These are phyloP conservation scores for Notarius lentiginosus DNA, from an alignment of 2,113 vertebrate species.

Conservation along the genomic window DNA sequence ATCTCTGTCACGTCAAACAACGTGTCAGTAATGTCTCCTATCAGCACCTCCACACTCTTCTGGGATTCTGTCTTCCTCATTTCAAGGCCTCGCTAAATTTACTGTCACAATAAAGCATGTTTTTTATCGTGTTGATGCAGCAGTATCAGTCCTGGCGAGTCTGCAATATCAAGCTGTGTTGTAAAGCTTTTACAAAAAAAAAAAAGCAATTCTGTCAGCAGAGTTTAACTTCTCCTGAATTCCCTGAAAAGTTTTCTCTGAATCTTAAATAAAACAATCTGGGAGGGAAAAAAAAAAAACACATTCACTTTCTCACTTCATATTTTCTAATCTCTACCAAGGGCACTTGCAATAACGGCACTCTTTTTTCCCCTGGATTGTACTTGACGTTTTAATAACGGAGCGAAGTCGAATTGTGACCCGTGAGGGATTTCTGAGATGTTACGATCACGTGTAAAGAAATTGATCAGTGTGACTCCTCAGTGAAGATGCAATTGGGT, in stretches of 20 bases:
- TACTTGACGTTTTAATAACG: conserved; percentile 21
- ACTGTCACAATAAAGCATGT: conserved; percentile 16
- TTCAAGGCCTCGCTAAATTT: conserved; percentile 14
- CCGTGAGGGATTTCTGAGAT: not conserved
- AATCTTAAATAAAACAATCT: not conserved
- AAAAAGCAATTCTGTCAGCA: not conserved
- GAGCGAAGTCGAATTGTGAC: not conserved
- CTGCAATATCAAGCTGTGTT: conserved; percentile 1
- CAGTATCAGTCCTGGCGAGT: not conserved
- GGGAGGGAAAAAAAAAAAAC: not conserved
- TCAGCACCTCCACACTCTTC: not conserved
- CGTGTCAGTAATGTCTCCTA: not conserved
- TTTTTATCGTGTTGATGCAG: conserved; percentile 11
- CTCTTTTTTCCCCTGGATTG: conserved; percentile 3
- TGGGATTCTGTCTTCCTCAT: not conserved
- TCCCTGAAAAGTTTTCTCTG: conserved; percentile 1
- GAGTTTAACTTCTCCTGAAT: not conserved
- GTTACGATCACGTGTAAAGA: not conserved
- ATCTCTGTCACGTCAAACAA: not conserved
- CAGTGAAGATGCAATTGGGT: not conserved
- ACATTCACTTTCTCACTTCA: not conserved
- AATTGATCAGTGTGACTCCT: not conserved
- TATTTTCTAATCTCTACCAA: conserved; percentile 29
- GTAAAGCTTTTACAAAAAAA: conserved; percentile 13
- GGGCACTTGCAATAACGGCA: conserved; percentile 27